Conservation (phyloP, 2,888 invertebrate genomes). For the Andrena marginata region DNA sequence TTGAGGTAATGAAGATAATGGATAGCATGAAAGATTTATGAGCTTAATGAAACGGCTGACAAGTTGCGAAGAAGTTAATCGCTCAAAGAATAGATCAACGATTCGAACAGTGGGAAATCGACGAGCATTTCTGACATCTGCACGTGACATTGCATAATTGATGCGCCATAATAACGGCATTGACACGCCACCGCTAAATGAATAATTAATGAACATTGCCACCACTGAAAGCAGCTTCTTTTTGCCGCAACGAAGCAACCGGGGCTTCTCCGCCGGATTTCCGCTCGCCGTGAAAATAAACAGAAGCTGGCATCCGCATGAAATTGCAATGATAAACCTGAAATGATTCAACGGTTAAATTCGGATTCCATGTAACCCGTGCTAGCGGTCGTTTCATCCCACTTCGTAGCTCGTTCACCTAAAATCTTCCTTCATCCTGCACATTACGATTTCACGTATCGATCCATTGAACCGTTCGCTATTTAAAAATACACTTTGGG, state of each 20-base stretch:
- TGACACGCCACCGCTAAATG: not conserved
- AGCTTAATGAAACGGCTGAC: too few species aligned
- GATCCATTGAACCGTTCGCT: not conserved
- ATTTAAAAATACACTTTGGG: not conserved
- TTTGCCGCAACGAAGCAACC: not conserved
- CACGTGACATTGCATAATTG: constrained; percentile 3
- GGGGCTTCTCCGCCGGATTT: constrained; percentile 2
- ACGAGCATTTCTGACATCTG: constrained; percentile 3
- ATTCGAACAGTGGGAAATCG: not conserved
- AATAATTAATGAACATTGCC: constrained; percentile 7
- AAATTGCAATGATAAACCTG: constrained; percentile 14
- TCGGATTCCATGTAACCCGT: constrained; percentile 3
- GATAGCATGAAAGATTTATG: too few species aligned
- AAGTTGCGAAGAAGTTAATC: not conserved
- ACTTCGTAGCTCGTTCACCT: constrained; percentile 17
- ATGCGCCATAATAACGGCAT: not conserved
- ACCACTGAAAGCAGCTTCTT: not conserved
- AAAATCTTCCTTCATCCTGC: not conserved
- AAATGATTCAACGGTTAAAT: constrained; percentile 27
- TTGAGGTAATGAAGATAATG: too few species aligned
- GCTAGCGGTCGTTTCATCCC: not conserved
- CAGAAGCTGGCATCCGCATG: not conserved
- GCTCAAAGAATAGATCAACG: not conserved
- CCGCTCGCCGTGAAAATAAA: not conserved
- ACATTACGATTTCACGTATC: not conserved